Evolutionary conservation across 2,113 vertebrate species (phyloP).

Genomic region (Chaetura pelagica): DNA sequence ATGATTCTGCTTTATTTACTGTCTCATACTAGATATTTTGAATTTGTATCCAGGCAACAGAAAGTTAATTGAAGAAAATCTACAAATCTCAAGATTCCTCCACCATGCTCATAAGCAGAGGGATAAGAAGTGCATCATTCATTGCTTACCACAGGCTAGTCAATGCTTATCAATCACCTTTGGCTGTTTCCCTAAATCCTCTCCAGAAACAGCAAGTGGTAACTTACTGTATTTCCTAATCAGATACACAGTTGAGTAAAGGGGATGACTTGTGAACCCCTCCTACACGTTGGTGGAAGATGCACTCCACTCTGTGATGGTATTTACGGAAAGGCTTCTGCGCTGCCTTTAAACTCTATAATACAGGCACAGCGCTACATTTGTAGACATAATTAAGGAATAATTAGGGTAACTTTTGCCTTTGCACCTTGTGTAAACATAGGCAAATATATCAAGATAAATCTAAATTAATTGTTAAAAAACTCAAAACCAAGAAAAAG

Average conservation of each 20-base stretch:
- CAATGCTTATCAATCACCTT: not conserved
- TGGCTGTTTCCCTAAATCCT: not conserved
- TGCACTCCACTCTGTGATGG: not conserved
- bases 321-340: not conserved
- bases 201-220: not conserved
- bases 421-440: not conserved
- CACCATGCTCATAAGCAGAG: not conserved
- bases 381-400: not conserved
- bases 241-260: not conserved
- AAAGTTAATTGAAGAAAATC: conserved; percentile 35
- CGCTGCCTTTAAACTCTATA: not conserved
- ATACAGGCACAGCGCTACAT: not conserved
- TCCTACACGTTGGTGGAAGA: not conserved
- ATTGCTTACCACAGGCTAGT: not conserved
- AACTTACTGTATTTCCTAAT: not conserved
- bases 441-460: not conserved
- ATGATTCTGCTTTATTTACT: not conserved
- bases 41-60: conserved; percentile 43
- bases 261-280: not conserved
- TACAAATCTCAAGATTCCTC: not conserved
- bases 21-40: not conserved
- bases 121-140: not conserved
- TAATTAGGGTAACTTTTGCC: not conserved
- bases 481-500: not conserved
- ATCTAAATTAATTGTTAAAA: not conserved